Base-by-base conservation (phyloP, 2,113 vertebrate genomes). In the Monopterus albus region DNA sequence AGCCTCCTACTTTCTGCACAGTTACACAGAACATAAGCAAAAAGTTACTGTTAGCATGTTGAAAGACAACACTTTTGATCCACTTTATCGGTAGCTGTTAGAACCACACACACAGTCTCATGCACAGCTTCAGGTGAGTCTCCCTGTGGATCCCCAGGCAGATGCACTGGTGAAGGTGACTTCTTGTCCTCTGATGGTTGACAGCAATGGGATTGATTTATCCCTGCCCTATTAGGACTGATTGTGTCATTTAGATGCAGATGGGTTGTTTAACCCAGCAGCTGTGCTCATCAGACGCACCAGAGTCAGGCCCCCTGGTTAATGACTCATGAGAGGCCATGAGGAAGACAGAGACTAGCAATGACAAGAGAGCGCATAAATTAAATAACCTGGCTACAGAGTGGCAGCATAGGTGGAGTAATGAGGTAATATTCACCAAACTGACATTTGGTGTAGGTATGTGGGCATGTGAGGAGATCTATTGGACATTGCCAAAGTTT, bases 211-310 rank as follows among this genome's bases (percentile, higher is more conserved):
- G 83, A 89, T 64, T 31, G 79, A 71, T 88, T 15, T 46, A 58
- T 85, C 87, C 78, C 84, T 2, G 61, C 85, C 82, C 84, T 78
- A 87, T 90, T 86, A 88, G 75, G 55, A 85, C 79, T 87, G 88
- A 91, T 91, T 80, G 79, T 71, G 71, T 87, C 82, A 85, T 88
- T 90, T 87, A 77, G 81, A 83, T 84, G 82, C 84, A 88, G 86
- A 86, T 88, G 87, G 84, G 84, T 72, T 56, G 46, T 88, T 91
- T 89, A 88, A 87, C 81, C 72, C 81, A 87, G 85, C 91, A 91
- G 84, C 87, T 90, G 88, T 88, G 81, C 78, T 85, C 86, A 85
- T 87, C 86, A 86, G 71, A 82, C 68, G 43, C 84, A 84, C 57
- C 75, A 88, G 83, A 78, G 80, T 81, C 73, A 85, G 77, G n/a